Evolutionary conservation across 2,888 invertebrate species (phyloP), one percentile per base, ranked within the genome.

Genomic region (Eledona agricola): DNA sequence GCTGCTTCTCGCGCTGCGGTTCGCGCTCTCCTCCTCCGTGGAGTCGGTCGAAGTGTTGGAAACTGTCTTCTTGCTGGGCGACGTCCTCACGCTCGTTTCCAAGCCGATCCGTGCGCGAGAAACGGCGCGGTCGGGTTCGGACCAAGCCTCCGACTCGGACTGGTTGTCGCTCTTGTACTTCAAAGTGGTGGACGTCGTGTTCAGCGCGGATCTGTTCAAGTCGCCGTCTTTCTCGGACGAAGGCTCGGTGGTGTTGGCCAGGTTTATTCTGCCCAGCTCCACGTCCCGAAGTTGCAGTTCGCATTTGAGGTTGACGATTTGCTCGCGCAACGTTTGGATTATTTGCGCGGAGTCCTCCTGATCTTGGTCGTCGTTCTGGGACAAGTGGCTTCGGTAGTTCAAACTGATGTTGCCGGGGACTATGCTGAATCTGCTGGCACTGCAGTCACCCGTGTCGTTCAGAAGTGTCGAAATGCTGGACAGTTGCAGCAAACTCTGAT

Each of bases 101-200:
- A 46, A 68, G 0, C 92, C 92, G 12, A 93, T 91, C 56, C 93
- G 82, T 0, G 89, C 90, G 53, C 87, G 76, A 0, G 92, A 92
- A 1, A 93, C 90, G 52, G 84, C 85, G 29, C 90, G 81, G 70
- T 93, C 93, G 0, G 93, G 92, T 69, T 93, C 93, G 0, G 92
- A 92, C 87, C 92, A 93, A 17, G 89, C 86, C 71, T 93, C 93
- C 0, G 91, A 90, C 69, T 93, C 93, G 1, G 86, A 82, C 3
- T 78, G 78, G 43, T 65, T 67, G 6, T 72, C 72, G 20, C 64
- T 67, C 40, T 64, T 57, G 16, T 60, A 64, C 55, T 70, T 73
- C 5, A 70, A 52, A 1, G 64, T 65, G 4, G 67, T 67, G 0
- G 67, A 62, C 7, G 65, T 62, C 15, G 60, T 62, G 12, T 37